These are phyloP conservation scores for Naja naja DNA, from an alignment of 2,113 vertebrate species.

Conservation along the genomic window DNA sequence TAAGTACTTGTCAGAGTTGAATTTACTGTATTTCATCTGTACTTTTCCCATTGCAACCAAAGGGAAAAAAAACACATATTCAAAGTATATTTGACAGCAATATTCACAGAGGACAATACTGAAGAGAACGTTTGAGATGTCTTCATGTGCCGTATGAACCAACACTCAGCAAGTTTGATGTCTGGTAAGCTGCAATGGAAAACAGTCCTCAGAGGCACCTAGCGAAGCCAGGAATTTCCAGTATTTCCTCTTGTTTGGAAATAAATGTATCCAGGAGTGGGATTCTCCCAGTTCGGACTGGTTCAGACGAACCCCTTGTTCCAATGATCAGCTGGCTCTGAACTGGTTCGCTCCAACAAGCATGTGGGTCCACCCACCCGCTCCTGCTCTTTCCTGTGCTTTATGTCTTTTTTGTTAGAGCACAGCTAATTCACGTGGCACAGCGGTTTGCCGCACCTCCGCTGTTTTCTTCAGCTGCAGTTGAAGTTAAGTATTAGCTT, in stretches of 20 bases:
- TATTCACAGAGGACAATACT: background rate
- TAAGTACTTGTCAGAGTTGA: background rate
- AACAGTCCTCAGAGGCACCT: background rate
- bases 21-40: background rate
- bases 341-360: too few relatives aligned
- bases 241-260: background rate
- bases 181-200: background rate
- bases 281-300: too few relatives aligned
- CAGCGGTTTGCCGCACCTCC: too few relatives aligned
- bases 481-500: too few relatives aligned
- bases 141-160: background rate
- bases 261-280: background rate
- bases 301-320: too few relatives aligned
- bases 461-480: too few relatives aligned
- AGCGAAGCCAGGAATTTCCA: slow-evolving; percentile 24
- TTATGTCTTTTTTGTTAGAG: too few relatives aligned
- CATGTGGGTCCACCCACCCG: too few relatives aligned
- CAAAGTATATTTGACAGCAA: background rate
- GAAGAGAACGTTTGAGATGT: background rate
- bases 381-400: too few relatives aligned
- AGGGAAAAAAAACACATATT: background rate
- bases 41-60: background rate
- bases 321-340: too few relatives aligned
- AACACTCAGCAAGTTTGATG: background rate
- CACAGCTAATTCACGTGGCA: too few relatives aligned